phyloP scores from a whole-genome alignment of 2,797 vertebrate genomes.

The Tragopan temminckii region DNA sequence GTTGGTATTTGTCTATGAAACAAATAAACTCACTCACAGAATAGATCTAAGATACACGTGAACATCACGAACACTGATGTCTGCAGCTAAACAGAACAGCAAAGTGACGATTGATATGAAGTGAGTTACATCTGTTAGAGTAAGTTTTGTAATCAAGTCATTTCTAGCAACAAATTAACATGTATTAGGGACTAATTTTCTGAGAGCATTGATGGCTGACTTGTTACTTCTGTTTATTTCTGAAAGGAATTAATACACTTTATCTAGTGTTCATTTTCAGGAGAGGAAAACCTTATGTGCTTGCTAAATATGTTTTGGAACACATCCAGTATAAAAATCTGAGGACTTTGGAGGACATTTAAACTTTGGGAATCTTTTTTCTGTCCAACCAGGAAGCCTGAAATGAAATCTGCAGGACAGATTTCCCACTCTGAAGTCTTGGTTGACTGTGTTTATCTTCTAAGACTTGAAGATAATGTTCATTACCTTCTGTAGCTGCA shows the following conservation, averaged over 20 bases:
- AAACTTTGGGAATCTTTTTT: not conserved
- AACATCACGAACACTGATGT: not conserved
- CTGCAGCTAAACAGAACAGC: not conserved
- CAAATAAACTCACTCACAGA: no score
- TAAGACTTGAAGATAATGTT: not conserved
- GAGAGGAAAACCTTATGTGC: not conserved
- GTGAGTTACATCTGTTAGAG: not conserved
- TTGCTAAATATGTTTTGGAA: not conserved
- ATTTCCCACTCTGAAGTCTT: not conserved
- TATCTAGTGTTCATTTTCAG: not conserved
- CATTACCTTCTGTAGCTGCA: not conserved
- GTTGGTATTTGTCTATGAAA: not conserved
- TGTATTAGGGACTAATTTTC: not conserved
- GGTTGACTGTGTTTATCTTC: not conserved
- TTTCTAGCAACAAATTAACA: not conserved
- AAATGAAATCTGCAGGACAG: not conserved
- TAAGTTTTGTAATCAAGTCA: not conserved
- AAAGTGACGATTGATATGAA: not conserved
- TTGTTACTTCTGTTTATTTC: not conserved
- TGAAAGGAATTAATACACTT: not conserved
- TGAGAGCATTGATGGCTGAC: not conserved
- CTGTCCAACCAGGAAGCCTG: not conserved
- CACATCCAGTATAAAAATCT: not conserved
- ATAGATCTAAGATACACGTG: rapidly evolving
- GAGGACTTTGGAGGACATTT: not conserved